phyloP scores from a whole-genome alignment of 2,797 vertebrate species.

The Poeciliopsis presidionis region DNA sequence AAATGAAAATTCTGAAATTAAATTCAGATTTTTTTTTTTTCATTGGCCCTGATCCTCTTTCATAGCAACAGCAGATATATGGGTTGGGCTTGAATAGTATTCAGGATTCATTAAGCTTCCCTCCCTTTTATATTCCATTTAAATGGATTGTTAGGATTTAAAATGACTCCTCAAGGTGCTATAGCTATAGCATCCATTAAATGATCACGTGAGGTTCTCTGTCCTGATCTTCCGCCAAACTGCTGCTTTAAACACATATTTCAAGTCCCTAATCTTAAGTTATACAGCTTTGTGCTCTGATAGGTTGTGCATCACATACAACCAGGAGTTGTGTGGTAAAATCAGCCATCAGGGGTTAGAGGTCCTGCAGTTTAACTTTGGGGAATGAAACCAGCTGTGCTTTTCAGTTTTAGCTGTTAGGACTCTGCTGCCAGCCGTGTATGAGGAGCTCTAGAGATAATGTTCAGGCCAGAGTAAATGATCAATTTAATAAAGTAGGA shows the following conservation, averaged over 20 bases:
- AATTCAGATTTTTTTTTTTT: too few relatives aligned
- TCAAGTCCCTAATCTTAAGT: neutral
- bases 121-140: neutral
- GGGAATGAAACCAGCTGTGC: slow-evolving; percentile 57
- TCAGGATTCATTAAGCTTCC: neutral
- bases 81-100: too few relatives aligned
- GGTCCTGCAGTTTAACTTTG: slow-evolving; percentile 50
- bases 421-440: slow-evolving; percentile 13
- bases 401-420: slow-evolving; percentile 42
- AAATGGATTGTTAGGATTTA: neutral
- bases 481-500: neutral
- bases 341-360: slow-evolving; percentile 47
- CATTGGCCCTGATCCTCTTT: too few relatives aligned
- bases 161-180: neutral
- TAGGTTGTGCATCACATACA: slow-evolving; percentile 14
- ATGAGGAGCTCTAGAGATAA: neutral
- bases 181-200: neutral
- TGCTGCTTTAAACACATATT: neutral
- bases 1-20: too few relatives aligned
- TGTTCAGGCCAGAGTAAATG: neutral
- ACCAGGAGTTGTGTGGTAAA: slow-evolving; percentile 26
- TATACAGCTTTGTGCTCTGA: neutral
- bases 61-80: too few relatives aligned
- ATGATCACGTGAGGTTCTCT: neutral
- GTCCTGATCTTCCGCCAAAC: neutral